Evolutionary conservation across 2,888 invertebrate species (phyloP).

Genomic region (Bugulina stolonifera): DNA sequence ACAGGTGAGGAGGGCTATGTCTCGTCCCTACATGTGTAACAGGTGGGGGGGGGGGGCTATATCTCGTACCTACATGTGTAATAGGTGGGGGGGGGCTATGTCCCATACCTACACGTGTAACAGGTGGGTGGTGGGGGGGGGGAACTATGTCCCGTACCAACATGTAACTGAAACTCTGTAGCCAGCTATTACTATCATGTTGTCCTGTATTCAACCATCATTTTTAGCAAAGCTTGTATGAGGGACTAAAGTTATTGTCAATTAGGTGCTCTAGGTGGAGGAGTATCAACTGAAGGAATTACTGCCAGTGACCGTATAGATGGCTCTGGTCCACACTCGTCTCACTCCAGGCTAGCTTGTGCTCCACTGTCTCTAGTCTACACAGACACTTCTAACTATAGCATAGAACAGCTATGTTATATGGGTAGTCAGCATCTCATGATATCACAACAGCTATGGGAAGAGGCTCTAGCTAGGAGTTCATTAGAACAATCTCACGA

Average conservation of each 20-base stretch:
- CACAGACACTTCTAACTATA: constrained; percentile 61
- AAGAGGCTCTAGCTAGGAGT: constrained; percentile 70
- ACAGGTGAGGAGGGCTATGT: no score
- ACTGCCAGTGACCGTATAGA: not conserved
- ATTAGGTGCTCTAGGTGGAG: not conserved
- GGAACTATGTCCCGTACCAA: no score
- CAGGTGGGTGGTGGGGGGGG: no score
- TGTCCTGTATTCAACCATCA: not conserved
- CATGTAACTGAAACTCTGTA: no score
- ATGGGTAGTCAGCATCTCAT: constrained; percentile 90
- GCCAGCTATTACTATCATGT: no score
- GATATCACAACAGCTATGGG: constrained; percentile 87
- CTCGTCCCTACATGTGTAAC: no score
- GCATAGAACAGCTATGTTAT: constrained; percentile 80
- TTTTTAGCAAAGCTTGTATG: not conserved
- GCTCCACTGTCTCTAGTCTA: constrained; percentile 38
- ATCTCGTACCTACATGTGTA: no score
- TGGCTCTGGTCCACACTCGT: not conserved
- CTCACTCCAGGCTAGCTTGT: not conserved
- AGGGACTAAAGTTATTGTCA: not conserved
- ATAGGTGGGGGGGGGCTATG: no score
- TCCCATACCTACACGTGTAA: no score
- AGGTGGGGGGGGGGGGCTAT: no score
- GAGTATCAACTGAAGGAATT: not conserved
- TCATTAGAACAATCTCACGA: not conserved